Base-by-base conservation (phyloP, 2,113 vertebrate genomes). In the Urocynchramus pylzowi region DNA sequence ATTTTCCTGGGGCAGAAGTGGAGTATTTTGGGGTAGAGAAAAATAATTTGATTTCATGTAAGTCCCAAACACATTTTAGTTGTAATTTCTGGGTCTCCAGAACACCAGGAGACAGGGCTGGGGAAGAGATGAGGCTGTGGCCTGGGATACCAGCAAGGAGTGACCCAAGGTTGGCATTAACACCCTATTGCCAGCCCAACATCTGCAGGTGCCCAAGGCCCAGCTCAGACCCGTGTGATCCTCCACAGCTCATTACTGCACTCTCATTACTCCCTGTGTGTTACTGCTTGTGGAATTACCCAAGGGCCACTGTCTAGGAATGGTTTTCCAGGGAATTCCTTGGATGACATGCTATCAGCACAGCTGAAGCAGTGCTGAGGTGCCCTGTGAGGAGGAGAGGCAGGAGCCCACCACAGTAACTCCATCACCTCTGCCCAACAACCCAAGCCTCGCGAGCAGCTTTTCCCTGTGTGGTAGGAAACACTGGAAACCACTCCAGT, bases 381-480 rank as follows among this genome's bases (percentile, higher is more conserved):
- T n/a, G 35, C 3, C 74, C 83, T 5, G 11, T 3, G 67, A 53
- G 26, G 31, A 0, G 13, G 41, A 78, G 45, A 63, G 83, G 57
- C 69, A 69, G 6, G 4, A 79, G 27, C 28, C 73, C 69, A 10
- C 10, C 4, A 3, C 1, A 23, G 53, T 2, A 30, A 69, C 19
- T 30, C 61, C 3, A 2, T 6, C 45, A 17, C 20, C 84, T 57
- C 87, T 41, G 52, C 10, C 85, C 41, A 35, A 33, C 42, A 16
- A 20, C 30, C 56, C 37, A 30, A 50, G 9, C 9, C n/a, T 17
- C n/a, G 5, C 0, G 0, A 0, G 8, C 5, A n/a, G 49, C 39
- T 42, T 42, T 61, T 11, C 10, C 50, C 60, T 39, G 54, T 11
- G 45, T 28, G 23, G 33, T 1, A 28, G 28, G 74, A 78, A 86